A percentile compares a stretch with the other conserved stretches of the same genome.
Conservation (phyloP, 92 coral and sea anemone species). For the Chrysogorgia sp. region DNA sequence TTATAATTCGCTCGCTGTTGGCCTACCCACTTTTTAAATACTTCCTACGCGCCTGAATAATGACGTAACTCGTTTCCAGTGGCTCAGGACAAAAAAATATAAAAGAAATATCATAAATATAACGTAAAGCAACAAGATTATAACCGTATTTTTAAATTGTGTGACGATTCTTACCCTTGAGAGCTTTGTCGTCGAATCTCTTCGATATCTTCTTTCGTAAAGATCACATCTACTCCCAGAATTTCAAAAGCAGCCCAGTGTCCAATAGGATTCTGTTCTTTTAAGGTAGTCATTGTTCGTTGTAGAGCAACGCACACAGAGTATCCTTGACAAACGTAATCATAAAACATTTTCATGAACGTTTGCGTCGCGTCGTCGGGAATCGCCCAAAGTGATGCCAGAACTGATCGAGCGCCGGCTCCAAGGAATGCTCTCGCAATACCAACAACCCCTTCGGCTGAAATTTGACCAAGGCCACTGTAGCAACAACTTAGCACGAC, state of each 20-base stretch:
- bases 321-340: constrained; percentile 23
- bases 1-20: too few species aligned
- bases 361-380: constrained; percentile 30
- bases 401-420: constrained; percentile 48
- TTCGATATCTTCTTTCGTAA: constrained; percentile 32
- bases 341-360: constrained; percentile 41
- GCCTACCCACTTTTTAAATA: too few species aligned
- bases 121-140: too few species aligned
- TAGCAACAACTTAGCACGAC: too few species aligned
- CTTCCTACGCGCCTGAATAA: too few species aligned
- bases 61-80: too few species aligned
- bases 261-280: not conserved
- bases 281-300: constrained; percentile 29
- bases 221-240: constrained; percentile 46
- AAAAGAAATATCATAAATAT: too few species aligned
- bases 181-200: too few species aligned
- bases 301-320: constrained; percentile 33
- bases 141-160: too few species aligned
- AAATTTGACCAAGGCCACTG: constrained; percentile 20
- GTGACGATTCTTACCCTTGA: too few species aligned
- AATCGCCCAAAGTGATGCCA: constrained; percentile 47
- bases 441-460: constrained; percentile 51
- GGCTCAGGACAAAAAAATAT: too few species aligned
- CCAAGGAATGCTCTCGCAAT: constrained; percentile 57
- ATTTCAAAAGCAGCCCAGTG: constrained; percentile 52